Percentiles rank a stretch among this genome's conserved stretches.
Evolutionary conservation across 2,113 vertebrate species (phyloP).

Genomic region (Pangasianodon gigas): DNA sequence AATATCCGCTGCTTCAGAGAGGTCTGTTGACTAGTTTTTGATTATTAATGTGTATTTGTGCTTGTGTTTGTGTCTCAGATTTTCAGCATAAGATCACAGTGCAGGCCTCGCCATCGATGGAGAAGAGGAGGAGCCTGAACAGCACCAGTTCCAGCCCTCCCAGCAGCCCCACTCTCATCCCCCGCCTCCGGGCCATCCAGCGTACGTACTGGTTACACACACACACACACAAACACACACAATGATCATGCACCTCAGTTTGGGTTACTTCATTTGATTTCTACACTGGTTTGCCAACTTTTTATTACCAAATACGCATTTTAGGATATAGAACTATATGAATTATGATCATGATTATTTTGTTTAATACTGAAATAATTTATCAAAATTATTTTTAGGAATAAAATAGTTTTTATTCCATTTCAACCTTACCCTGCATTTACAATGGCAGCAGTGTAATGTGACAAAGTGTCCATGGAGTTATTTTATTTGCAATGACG

Average conservation of each 20-base stretch:
- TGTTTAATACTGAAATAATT: not conserved
- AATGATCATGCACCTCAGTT: not conserved
- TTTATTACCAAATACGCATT: not conserved
- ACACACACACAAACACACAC: not conserved
- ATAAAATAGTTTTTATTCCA: not conserved
- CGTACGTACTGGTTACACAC: conserved; percentile 69
- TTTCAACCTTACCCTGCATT: not conserved
- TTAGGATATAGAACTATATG: not conserved
- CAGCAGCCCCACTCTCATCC: conserved; percentile 90
- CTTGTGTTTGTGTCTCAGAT: conserved; percentile 69
- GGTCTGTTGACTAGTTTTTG: not conserved
- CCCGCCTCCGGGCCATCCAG: conserved; percentile 91
- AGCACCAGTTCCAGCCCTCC: conserved; percentile 88
- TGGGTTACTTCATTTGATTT: not conserved
- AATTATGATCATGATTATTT: not conserved
- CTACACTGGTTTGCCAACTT: not conserved
- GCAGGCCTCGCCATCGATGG: conserved; percentile 91
- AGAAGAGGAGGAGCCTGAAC: conserved; percentile 89
- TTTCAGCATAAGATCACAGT: conserved; percentile 98
- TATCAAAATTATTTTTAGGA: not conserved
- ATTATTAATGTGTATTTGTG: conserved; percentile 19
- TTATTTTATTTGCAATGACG: not conserved
- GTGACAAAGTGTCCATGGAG: not conserved
- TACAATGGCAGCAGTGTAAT: not conserved
- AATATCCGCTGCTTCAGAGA: not conserved